A percentile compares a stretch with the other conserved stretches of the same genome.
Conservation (phyloP, 2,113 vertebrate genomes). For the Neolamprologus falcicula region DNA sequence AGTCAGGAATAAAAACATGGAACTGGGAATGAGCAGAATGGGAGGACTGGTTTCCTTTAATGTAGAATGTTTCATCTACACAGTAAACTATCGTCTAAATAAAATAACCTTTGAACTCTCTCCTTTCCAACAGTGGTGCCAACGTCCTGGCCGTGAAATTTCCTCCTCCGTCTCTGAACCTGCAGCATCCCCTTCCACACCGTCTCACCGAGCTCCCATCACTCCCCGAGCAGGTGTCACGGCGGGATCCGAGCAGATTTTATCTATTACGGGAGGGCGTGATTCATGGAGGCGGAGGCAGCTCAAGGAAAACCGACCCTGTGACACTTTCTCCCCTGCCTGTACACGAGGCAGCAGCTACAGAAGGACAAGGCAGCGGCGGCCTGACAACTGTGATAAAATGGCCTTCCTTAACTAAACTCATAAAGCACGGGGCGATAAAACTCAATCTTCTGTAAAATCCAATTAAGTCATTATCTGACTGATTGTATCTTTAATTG, state of each 20-base stretch:
- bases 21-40: background rate
- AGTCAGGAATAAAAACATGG: background rate
- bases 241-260: slow-evolving; percentile 21
- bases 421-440: slow-evolving; percentile 98
- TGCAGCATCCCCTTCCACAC: background rate
- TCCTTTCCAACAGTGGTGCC: background rate
- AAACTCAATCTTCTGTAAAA: slow-evolving; percentile 99
- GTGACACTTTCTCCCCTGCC: slow-evolving; percentile 65
- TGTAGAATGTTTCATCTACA: background rate
- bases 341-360: slow-evolving; percentile 61
- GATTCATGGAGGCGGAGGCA: slow-evolving; percentile 65
- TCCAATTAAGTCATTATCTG: slow-evolving; percentile 99
- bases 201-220: background rate
- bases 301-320: slow-evolving; percentile 71
- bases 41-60: background rate
- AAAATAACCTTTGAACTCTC: background rate
- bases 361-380: slow-evolving; percentile 75
- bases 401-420: slow-evolving; percentile 99
- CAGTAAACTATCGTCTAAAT: rapidly evolving
- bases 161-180: background rate
- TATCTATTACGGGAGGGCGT: slow-evolving; percentile 53
- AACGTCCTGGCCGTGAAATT: background rate
- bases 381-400: slow-evolving; percentile 96
- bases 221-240: slow-evolving; percentile 6
- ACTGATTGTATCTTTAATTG: slow-evolving; percentile 99